These are phyloP conservation scores for Cheirogaleus medius DNA, from an alignment of 2,113 vertebrate genomes.

Conservation along the genomic window DNA sequence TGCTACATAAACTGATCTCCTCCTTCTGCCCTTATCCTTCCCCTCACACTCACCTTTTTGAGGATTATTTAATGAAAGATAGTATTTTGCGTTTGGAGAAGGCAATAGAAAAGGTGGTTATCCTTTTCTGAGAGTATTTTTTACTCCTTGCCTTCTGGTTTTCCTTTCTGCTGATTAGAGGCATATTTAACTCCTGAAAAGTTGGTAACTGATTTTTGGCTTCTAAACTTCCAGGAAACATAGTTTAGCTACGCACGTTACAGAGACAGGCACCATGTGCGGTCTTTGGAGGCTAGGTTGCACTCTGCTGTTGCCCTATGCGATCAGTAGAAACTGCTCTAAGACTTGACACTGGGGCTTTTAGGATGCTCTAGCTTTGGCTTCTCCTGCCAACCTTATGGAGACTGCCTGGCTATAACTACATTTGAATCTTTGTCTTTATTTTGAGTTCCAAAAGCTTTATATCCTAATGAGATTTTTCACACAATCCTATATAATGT, in stretches of 20 bases:
- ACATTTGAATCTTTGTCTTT: background rate
- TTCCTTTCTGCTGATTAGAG: background rate
- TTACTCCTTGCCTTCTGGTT: background rate
- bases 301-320: background rate
- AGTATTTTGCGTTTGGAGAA: background rate
- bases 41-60: background rate
- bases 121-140: background rate
- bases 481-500: background rate
- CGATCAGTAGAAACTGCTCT: background rate
- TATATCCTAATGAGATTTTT: background rate
- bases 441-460: background rate
- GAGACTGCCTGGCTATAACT: background rate
- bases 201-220: background rate
- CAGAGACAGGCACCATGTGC: rapidly evolving
- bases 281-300: background rate
- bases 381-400: background rate
- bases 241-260: background rate
- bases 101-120: background rate
- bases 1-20: background rate
- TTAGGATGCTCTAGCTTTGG: background rate
- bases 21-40: rapidly evolving
- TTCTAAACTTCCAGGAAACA: background rate
- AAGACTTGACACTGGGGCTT: background rate
- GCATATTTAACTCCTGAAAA: background rate
- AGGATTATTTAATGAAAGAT: background rate